Evolutionary conservation across 2,888 invertebrate genomes (phyloP).

Genomic region (Noctua fimbriata): DNA sequence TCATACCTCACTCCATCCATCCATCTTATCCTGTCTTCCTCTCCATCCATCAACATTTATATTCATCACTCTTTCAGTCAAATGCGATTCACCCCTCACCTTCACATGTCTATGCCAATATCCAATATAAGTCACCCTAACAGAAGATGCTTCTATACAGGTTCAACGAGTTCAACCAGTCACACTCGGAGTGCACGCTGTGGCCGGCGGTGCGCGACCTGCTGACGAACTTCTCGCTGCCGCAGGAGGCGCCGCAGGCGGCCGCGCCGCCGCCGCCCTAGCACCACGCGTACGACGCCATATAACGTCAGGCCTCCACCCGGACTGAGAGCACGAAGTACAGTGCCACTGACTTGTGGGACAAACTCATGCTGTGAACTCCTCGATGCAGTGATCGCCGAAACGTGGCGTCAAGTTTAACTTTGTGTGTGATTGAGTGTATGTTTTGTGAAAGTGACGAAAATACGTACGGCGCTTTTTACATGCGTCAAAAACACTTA

Average conservation of each 20-base stretch:
- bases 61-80: neutral
- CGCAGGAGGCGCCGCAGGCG: conserved; percentile 93
- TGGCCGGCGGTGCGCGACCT: conserved; percentile 97
- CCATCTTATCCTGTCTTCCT: neutral
- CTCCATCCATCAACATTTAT: neutral
- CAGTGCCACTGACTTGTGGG: conserved; percentile 49
- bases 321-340: conserved; percentile 37
- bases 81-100: neutral
- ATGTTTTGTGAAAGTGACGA: conserved; percentile 26
- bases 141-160: conserved; percentile 70
- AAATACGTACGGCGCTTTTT: conserved; percentile 12
- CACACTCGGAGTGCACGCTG: conserved; percentile 96
- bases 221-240: conserved; percentile 95
- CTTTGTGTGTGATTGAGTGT: conserved; percentile 32
- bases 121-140: neutral
- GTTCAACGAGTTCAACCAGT: conserved; percentile 94
- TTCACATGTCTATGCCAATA: neutral
- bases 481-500: conserved; percentile 17
- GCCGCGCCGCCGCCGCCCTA: conserved; percentile 82
- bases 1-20: neutral
- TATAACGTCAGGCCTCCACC: conserved; percentile 33
- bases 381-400: neutral
- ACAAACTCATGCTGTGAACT: conserved; percentile 52
- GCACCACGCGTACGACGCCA: conserved; percentile 59
- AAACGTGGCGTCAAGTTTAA: conserved; percentile 18